Evolutionary conservation across 2,797 vertebrate genomes (phyloP).

Genomic region (Chaunax sp.): DNA sequence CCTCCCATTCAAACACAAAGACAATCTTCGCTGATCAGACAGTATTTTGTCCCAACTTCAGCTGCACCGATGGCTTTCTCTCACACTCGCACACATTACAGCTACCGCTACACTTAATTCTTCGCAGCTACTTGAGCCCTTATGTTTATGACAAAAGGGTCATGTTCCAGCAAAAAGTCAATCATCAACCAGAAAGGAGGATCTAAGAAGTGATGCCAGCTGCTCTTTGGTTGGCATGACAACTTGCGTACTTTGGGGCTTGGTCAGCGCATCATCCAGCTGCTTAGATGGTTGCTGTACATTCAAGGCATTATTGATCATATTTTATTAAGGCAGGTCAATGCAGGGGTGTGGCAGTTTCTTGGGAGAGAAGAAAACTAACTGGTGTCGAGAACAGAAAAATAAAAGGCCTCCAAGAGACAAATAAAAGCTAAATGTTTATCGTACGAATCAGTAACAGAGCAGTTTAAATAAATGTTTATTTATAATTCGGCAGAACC

Average conservation of each 20-base stretch:
- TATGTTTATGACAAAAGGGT: slow-evolving; percentile 2
- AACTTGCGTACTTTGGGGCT: not conserved
- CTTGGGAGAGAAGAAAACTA: not conserved
- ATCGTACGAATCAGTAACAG: not conserved
- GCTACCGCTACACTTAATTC: no score
- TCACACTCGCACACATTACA: not conserved
- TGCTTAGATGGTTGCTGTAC: not conserved
- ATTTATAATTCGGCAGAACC: not conserved
- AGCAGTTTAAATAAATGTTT: no score
- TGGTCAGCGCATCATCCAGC: slow-evolving; percentile 7
- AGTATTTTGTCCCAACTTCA: slow-evolving; percentile 52
- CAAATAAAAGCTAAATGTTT: not conserved
- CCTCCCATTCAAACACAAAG: slow-evolving; percentile 55
- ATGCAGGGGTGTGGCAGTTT: not conserved
- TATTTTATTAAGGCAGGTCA: not conserved
- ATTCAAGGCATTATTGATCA: not conserved
- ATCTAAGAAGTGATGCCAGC: slow-evolving; percentile 32
- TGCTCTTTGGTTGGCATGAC: slow-evolving; percentile 21
- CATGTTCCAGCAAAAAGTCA: no score
- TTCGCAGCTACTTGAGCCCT: no score
- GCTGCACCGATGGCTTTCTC: slow-evolving; percentile 28
- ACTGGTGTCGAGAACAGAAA: not conserved
- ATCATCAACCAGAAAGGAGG: not conserved
- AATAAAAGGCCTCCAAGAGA: not conserved
- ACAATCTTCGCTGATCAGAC: slow-evolving; percentile 52